A percentile compares a stretch with the other conserved stretches of the same genome.
These are phyloP conservation scores for Drosophila nikananu DNA, from an alignment of 1,140 invertebrate species.

Conservation along the genomic window DNA sequence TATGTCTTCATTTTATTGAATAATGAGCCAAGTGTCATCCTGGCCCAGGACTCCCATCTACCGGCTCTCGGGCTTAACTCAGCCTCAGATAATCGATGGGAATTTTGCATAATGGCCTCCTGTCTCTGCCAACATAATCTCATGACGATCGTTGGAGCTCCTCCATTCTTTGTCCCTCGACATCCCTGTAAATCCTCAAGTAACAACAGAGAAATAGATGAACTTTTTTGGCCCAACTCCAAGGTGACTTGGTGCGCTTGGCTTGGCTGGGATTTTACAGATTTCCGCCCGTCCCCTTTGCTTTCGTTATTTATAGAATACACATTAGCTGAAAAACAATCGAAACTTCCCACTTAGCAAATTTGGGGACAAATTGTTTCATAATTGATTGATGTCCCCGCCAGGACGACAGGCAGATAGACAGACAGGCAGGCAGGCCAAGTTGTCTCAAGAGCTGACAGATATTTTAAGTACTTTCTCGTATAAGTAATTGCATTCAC, in stretches of 20 bases:
- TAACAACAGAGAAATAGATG: not conserved
- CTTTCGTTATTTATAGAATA: conserved; percentile 72
- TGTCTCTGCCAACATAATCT: conserved; percentile 40
- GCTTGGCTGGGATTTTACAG: conserved; percentile 21
- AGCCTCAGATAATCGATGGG: conserved; percentile 45
- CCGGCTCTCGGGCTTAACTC: not conserved
- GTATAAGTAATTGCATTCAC: conserved; percentile 36
- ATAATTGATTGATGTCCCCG: conserved; percentile 79
- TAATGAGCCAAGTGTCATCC: conserved; percentile 60
- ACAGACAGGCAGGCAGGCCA: conserved; percentile 9
- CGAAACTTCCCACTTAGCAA: conserved; percentile 57
- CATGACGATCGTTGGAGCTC: conserved; percentile 25
- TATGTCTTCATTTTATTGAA: conserved; percentile 60
- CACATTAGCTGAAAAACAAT: conserved; percentile 73
- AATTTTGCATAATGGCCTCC: conserved; percentile 47
- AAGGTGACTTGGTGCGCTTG: conserved; percentile 28
- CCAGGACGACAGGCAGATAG: conserved; percentile 2
- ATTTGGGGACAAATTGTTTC: conserved; percentile 74
- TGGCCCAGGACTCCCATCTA: conserved; percentile 5
- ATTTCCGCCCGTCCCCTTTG: conserved; percentile 18
- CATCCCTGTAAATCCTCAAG: not conserved
- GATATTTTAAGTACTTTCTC: conserved; percentile 17
- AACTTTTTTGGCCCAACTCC: conserved; percentile 42
- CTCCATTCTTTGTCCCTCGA: not conserved
- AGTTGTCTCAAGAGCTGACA: conserved; percentile 24